phyloP scores from a whole-genome alignment of 1,140 invertebrate genomes.

The Gonatopus flavifemur region DNA sequence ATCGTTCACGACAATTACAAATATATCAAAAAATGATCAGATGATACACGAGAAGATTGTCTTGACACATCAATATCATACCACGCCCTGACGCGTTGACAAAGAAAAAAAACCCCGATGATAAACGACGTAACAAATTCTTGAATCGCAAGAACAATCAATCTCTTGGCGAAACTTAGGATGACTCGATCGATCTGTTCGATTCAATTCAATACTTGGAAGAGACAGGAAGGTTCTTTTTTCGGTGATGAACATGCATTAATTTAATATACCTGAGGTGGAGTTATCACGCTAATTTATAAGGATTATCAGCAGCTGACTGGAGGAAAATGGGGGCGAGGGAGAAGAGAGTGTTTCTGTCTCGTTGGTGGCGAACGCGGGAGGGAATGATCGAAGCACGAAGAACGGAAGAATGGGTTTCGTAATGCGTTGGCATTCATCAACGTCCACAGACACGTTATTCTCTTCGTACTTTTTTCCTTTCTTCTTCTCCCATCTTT shows the following conservation, averaged over 20 bases:
- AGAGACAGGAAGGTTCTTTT: not conserved
- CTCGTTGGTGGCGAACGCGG: slow-evolving; percentile 20
- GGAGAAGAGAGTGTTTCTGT: slow-evolving; percentile 17
- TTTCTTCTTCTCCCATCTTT: slow-evolving; percentile 1
- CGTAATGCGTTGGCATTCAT: slow-evolving; percentile 27
- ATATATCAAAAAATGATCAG: no score
- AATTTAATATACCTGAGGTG: slow-evolving; percentile 45
- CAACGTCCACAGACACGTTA: slow-evolving; percentile 22
- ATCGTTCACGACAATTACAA: no score
- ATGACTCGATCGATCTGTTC: not conserved
- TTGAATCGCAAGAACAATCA: not conserved
- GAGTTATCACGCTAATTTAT: slow-evolving; percentile 35
- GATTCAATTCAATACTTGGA: not conserved
- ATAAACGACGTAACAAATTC: no score
- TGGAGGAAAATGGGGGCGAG: no score
- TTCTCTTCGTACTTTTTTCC: not conserved
- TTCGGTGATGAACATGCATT: slow-evolving; percentile 16
- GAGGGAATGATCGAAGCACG: slow-evolving; percentile 1
- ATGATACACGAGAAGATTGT: no score
- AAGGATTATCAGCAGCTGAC: slow-evolving; percentile 32
- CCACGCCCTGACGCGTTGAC: no score
- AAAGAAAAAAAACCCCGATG: no score
- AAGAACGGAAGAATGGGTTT: slow-evolving; percentile 15
- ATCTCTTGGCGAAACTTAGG: not conserved
- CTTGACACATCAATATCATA: no score